Percentiles rank a stretch among this genome's conserved stretches.
Conservation (phyloP, 2,113 vertebrate species). For the Aphelocoma coerulescens region DNA sequence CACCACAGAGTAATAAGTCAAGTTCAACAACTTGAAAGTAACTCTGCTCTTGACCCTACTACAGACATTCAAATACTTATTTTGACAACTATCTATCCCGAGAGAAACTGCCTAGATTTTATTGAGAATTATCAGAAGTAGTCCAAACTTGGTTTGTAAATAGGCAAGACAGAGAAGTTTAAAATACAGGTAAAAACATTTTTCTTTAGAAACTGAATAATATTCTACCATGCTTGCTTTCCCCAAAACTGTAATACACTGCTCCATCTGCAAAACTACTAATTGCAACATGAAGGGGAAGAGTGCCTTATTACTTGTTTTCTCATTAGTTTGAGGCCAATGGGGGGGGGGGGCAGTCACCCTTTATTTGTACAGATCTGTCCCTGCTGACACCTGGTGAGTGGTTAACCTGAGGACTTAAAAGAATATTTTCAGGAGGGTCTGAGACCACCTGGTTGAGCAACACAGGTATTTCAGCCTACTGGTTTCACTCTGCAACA, state of each 20-base stretch:
- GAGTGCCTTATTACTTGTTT: rapidly evolving
- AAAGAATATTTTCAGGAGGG: not conserved
- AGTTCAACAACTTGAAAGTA: not conserved
- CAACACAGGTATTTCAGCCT: not conserved
- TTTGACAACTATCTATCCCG: not conserved
- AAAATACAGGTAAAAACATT: not conserved
- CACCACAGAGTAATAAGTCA: not conserved
- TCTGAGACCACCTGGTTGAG: not conserved
- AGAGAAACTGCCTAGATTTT: not conserved
- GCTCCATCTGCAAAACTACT: not conserved
- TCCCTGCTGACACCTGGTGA: not conserved
- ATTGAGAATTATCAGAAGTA: not conserved
- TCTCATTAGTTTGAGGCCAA: not conserved
- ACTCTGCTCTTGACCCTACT: not conserved
- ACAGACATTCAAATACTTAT: not conserved
- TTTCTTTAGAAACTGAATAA: not conserved
- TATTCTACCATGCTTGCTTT: not conserved
- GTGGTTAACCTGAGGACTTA: not conserved
- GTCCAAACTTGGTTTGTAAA: not conserved
- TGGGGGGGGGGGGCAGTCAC: not conserved
- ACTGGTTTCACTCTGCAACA: not conserved
- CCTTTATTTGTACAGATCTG: not conserved
- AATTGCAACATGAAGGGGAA: not conserved
- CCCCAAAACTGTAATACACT: not conserved
- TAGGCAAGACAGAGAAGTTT: not conserved